Evolutionary conservation across 2,113 vertebrate species (phyloP).

Genomic region (Cephalophus harveyi): DNA sequence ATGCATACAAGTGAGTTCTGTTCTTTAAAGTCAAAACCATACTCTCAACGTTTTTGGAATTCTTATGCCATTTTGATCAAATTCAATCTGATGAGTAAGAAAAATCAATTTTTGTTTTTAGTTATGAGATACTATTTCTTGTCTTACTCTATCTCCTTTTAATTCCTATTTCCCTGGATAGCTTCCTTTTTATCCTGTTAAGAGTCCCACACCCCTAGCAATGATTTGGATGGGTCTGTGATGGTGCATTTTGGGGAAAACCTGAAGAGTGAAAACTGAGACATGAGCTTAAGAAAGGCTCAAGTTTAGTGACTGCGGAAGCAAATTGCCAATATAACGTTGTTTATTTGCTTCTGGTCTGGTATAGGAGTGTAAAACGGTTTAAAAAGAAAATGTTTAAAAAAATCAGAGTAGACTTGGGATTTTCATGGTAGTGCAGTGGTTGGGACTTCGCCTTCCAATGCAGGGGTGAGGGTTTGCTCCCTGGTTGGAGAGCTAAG

Average conservation of each 20-base stretch:
- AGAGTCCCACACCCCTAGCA: neutral
- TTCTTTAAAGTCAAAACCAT: neutral
- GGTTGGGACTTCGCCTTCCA: neutral
- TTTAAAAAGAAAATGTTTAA: slow-evolving; percentile 4
- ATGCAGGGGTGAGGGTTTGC: neutral
- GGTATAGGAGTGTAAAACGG: neutral
- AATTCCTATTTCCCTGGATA: neutral
- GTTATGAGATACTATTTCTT: neutral
- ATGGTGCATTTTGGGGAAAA: neutral
- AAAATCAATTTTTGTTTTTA: neutral
- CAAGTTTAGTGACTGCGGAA: neutral
- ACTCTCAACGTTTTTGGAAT: neutral
- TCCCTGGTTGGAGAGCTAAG: neutral
- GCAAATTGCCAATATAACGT: neutral
- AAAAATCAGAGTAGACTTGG: neutral
- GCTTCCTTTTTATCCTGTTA: neutral
- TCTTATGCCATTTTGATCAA: neutral
- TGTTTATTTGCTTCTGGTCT: neutral
- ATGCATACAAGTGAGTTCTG: neutral
- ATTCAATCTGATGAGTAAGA: neutral
- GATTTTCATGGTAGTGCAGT: neutral
- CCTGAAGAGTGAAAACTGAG: neutral
- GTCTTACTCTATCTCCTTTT: neutral
- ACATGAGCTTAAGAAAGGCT: neutral
- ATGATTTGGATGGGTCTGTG: neutral